These are phyloP conservation scores for Drosophila athabasca DNA, from an alignment of 1,140 invertebrate genomes.

Conservation along the genomic window DNA sequence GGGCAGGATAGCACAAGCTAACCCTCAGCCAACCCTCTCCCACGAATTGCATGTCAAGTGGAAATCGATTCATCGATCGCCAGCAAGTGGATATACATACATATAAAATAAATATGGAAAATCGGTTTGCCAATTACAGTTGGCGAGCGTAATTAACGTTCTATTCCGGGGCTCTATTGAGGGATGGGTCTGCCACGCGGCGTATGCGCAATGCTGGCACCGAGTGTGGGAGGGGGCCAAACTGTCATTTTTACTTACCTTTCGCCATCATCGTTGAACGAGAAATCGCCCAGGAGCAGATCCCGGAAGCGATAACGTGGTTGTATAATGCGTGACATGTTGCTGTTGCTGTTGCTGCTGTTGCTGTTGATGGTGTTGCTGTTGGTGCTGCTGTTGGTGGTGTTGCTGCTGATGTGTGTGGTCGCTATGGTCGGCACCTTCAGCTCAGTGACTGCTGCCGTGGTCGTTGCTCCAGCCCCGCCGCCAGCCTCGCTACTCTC, in stretches of 20 bases:
- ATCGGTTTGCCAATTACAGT: slow-evolving; percentile 51
- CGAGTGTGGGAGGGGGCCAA: slow-evolving; percentile 28
- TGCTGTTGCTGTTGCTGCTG: slow-evolving; percentile 48
- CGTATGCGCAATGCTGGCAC: slow-evolving; percentile 53
- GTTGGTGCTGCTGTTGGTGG: slow-evolving; percentile 8
- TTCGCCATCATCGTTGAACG: slow-evolving; percentile 89
- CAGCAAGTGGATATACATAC: slow-evolving; percentile 7
- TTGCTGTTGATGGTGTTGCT: slow-evolving; percentile 21
- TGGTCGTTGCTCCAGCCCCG: slow-evolving; percentile 24
- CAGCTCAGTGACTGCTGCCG: slow-evolving; percentile 27
- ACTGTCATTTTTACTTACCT: slow-evolving; percentile 60
- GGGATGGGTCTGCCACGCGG: slow-evolving; percentile 1
- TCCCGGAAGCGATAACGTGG: slow-evolving; percentile 90
- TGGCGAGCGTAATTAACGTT: slow-evolving; percentile 63
- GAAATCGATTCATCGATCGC: slow-evolving; percentile 73
- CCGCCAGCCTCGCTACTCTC: slow-evolving; percentile 25
- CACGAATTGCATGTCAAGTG: slow-evolving; percentile 39
- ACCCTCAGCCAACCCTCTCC: no score
- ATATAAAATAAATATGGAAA: slow-evolving; percentile 20
- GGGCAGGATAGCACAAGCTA: slow-evolving; percentile 16
- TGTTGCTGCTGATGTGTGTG: slow-evolving; percentile 42
- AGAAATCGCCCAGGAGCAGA: slow-evolving; percentile 90
- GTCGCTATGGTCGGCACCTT: slow-evolving; percentile 59
- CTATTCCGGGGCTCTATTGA: slow-evolving; percentile 20
- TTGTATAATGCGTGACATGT: slow-evolving; percentile 79